Conservation (phyloP, 2,888 invertebrate genomes). For the Pollenia amentaria region DNA sequence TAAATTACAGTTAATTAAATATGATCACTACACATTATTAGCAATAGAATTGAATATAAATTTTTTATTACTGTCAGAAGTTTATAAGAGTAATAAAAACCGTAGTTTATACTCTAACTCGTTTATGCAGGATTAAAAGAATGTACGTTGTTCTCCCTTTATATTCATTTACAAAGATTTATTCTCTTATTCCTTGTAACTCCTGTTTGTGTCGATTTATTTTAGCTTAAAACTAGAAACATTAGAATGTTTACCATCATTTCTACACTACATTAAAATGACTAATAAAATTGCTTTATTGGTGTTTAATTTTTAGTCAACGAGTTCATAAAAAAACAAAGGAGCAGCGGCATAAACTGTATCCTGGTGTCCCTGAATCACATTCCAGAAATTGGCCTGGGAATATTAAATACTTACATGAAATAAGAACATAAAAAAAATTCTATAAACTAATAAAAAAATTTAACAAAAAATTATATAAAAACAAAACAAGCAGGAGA, state of each 20-base stretch:
- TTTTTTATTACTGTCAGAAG: neutral
- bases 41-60: neutral
- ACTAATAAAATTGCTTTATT: conserved; percentile 66
- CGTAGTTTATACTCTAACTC: no score
- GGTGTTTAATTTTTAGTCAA: conserved; percentile 40
- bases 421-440: neutral
- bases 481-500: neutral
- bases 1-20: conserved; percentile 7
- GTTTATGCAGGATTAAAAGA: no score
- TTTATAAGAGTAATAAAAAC: no score
- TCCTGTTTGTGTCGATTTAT: neutral
- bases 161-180: no score
- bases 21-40: neutral
- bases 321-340: conserved; percentile 31
- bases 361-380: neutral
- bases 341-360: neutral
- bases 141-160: no score
- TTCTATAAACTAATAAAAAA: conserved; percentile 34
- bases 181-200: no score
- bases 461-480: neutral
- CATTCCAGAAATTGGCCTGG: conserved; percentile 7
- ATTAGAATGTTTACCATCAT: neutral
- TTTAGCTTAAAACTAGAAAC: neutral
- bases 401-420: conserved; percentile 10
- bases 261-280: conserved; percentile 51